These are phyloP conservation scores for Heterotis niloticus DNA, from an alignment of 2,113 vertebrate genomes.

Conservation along the genomic window DNA sequence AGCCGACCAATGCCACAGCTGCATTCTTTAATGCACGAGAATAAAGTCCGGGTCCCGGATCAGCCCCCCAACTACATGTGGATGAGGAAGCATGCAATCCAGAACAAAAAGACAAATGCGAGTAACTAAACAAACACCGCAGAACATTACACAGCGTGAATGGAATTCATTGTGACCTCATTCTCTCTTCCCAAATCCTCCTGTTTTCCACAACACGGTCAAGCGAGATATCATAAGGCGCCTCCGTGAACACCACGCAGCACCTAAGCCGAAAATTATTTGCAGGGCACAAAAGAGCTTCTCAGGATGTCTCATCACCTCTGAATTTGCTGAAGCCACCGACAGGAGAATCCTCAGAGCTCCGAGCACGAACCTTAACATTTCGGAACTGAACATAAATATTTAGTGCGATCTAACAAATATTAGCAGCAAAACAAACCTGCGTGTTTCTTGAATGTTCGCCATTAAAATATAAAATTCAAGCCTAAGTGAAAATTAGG, in stretches of 20 bases:
- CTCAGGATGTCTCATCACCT: neutral
- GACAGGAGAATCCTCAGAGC: neutral
- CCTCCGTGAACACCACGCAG: neutral
- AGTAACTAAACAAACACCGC: neutral
- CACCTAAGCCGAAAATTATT: neutral
- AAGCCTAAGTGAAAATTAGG: constrained; percentile 10
- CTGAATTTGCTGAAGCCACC: neutral
- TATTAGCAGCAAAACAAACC: neutral
- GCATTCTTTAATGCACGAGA: neutral
- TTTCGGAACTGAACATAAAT: too few relatives aligned
- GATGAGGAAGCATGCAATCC: neutral
- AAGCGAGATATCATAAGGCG: neutral
- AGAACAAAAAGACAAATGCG: neutral
- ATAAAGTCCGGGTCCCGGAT: constrained; percentile 10
- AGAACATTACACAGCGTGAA: neutral
- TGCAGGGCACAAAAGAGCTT: neutral
- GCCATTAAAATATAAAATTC: neutral
- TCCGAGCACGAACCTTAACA: neutral
- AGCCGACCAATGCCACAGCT: neutral
- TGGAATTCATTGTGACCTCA: constrained; percentile 18
- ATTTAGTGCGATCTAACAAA: too few relatives aligned
- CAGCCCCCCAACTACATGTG: neutral
- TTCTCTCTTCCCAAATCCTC: neutral
- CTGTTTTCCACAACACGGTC: neutral
- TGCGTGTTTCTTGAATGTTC: neutral